Percentiles rank a stretch among this genome's conserved stretches.
phyloP scores from a whole-genome alignment of 2,888 invertebrate species.

The Stegophylla sp. region DNA sequence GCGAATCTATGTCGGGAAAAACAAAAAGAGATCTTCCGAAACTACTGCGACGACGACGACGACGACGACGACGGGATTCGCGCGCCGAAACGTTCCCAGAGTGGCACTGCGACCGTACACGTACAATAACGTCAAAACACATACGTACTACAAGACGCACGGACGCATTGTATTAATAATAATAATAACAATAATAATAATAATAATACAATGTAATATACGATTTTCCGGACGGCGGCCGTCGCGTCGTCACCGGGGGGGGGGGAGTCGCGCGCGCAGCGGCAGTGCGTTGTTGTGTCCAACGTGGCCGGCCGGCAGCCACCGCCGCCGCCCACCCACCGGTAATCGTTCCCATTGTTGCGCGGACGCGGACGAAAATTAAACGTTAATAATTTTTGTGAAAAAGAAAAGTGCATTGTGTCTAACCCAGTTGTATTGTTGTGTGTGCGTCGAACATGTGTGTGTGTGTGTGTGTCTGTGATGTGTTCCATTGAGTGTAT shows the following conservation, averaged over 20 bases:
- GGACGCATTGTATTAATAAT: too few relatives aligned
- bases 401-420: conserved; percentile 50
- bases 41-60: too few relatives aligned
- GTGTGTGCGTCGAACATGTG: not conserved
- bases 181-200: not conserved
- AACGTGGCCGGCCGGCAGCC: not conserved
- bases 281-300: too few relatives aligned
- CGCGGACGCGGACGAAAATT: conserved; percentile 27
- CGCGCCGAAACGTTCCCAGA: too few relatives aligned
- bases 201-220: not conserved
- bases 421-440: conserved; percentile 55
- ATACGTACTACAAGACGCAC: too few relatives aligned
- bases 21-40: too few relatives aligned
- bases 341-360: conserved; percentile 49
- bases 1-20: too few relatives aligned
- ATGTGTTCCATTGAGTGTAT: not conserved
- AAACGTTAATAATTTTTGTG: conserved; percentile 43
- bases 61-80: too few relatives aligned
- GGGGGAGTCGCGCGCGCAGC: conserved; percentile 26
- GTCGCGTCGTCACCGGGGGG: not conserved
- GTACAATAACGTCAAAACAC: too few relatives aligned
- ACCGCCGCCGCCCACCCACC: not conserved
- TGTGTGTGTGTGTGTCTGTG: not conserved
- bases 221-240: not conserved
- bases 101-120: too few relatives aligned